Evolutionary conservation across 2,888 invertebrate species (phyloP).

Genomic region (Nemurella pictetii): DNA sequence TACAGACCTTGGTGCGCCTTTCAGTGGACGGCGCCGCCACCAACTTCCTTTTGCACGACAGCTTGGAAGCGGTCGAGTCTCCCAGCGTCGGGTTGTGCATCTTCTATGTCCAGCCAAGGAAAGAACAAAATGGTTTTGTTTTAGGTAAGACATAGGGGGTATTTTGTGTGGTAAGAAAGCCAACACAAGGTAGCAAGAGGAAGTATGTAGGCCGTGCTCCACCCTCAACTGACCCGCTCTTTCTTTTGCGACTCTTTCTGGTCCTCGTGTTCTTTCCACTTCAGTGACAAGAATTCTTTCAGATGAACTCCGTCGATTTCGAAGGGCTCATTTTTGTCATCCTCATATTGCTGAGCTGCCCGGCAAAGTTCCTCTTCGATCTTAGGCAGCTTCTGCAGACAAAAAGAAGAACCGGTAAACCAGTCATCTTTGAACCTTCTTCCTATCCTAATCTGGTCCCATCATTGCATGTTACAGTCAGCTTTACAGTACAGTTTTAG

Average conservation of each 20-base stretch:
- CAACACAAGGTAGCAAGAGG: not conserved
- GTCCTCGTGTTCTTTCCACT: slow-evolving; percentile 65
- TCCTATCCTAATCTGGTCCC: not conserved
- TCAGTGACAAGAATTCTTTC: slow-evolving; percentile 61
- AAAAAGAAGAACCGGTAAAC: not conserved
- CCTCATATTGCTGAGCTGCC: slow-evolving; percentile 60
- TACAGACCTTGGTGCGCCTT: no score
- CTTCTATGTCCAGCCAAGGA: not conserved
- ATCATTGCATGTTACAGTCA: no score
- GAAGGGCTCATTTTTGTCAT: slow-evolving; percentile 59
- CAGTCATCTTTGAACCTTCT: not conserved
- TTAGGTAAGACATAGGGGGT: not conserved
- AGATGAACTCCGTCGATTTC: slow-evolving; percentile 66
- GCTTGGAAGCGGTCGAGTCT: not conserved
- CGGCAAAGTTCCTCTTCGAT: slow-evolving; percentile 67
- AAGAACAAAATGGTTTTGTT: not conserved
- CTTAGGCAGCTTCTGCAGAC: slow-evolving; percentile 64
- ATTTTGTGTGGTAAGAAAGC: no score
- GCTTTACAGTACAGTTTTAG: no score
- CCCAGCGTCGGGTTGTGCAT: not conserved
- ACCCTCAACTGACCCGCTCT: slow-evolving; percentile 49
- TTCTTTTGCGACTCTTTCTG: slow-evolving; percentile 52
- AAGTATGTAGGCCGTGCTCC: no score
- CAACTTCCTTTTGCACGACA: not conserved
- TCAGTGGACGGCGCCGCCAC: not conserved